A percentile compares a stretch with the other conserved stretches of the same genome.
These are phyloP conservation scores for Oppia nitens DNA, from an alignment of 1,140 invertebrate genomes.

Conservation along the genomic window DNA sequence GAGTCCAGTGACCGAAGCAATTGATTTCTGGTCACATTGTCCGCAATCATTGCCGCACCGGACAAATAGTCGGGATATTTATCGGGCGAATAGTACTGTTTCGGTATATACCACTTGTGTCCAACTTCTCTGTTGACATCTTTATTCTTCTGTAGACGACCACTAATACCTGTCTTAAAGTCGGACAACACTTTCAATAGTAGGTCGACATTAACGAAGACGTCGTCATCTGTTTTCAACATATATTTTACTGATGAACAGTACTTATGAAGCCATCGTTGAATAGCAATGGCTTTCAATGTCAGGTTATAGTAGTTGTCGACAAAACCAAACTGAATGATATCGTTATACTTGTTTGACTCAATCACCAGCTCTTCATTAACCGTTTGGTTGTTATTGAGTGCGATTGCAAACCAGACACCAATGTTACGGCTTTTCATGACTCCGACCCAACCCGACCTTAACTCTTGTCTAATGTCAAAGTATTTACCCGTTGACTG, in stretches of 20 bases:
- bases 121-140: slow-evolving; percentile 56
- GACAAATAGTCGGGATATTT: no score
- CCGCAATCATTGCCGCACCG: no score
- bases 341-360: slow-evolving; percentile 9
- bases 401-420: slow-evolving; percentile 7
- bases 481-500: slow-evolving; percentile 5
- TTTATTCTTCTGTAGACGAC: slow-evolving; percentile 62
- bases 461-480: neutral
- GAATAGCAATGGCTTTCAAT: slow-evolving; percentile 20
- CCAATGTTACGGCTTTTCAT: neutral
- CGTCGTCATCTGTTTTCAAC: no score
- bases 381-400: neutral
- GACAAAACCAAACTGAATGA: slow-evolving; percentile 9
- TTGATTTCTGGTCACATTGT: no score
- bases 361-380: slow-evolving; percentile 1
- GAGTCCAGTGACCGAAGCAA: no score
- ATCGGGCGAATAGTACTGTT: slow-evolving; percentile 39
- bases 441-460: slow-evolving; percentile 7
- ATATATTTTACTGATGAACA: no score
- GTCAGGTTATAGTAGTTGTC: slow-evolving; percentile 55
- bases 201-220: slow-evolving; percentile 34
- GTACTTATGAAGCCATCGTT: slow-evolving; percentile 32
- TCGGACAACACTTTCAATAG: slow-evolving; percentile 16
- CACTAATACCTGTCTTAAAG: no score
- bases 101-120: slow-evolving; percentile 67